Evolutionary conservation across 1,140 invertebrate genomes (phyloP).

Genomic region (Rhizoglyphus robini): DNA sequence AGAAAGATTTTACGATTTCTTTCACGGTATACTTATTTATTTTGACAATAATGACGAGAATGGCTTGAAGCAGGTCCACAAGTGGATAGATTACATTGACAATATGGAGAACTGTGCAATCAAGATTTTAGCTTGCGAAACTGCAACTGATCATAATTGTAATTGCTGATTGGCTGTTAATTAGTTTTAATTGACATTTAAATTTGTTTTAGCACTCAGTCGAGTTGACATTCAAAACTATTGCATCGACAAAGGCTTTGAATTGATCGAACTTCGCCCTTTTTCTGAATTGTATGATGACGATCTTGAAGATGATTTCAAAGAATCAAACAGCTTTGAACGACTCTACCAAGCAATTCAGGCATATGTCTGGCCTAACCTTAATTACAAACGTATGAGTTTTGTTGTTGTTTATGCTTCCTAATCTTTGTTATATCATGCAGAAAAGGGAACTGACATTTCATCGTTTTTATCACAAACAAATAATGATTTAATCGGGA

Average conservation of each 20-base stretch:
- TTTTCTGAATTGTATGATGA: conserved; percentile 36
- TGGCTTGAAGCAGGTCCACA: conserved; percentile 31
- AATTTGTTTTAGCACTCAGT: conserved; percentile 25
- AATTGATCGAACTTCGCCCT: conserved; percentile 54
- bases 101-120: conserved; percentile 39
- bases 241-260: conserved; percentile 52
- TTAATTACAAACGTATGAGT: conserved; percentile 47
- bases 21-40: conserved; percentile 18
- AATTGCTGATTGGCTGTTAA: conserved; percentile 14
- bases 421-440: no score
- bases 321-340: conserved; percentile 50
- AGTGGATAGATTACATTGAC: conserved; percentile 38
- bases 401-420: not conserved
- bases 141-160: conserved; percentile 30
- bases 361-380: conserved; percentile 60
- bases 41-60: conserved; percentile 10
- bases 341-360: conserved; percentile 59
- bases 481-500: not conserved
- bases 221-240: conserved; percentile 41
- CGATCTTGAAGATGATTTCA: conserved; percentile 45
- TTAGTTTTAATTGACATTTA: conserved; percentile 7
- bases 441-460: no score
- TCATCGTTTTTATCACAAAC: conserved; percentile 5
- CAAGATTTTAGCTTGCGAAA: conserved; percentile 41
- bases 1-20: conserved; percentile 8